Evolutionary conservation across 1,140 invertebrate genomes (phyloP).

Genomic region (Melipona quadrifasciata): DNA sequence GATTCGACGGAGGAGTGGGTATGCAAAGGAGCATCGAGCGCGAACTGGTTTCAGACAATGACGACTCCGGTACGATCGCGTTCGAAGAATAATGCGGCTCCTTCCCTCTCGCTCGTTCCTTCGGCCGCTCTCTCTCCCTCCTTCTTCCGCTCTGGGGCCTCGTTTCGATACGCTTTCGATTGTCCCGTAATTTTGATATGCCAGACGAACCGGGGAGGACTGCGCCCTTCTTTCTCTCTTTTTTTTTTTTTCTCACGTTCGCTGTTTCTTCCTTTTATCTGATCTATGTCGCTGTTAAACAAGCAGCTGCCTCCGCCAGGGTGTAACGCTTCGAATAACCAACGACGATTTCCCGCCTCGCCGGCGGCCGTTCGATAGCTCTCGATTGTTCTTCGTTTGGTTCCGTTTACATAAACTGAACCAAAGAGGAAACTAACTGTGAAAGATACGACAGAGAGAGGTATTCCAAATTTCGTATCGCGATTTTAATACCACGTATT

Average conservation of each 20-base stretch:
- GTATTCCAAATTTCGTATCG: no score
- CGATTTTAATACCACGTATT: no score
- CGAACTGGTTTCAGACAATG: slow-evolving; percentile 82
- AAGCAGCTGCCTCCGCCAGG: slow-evolving; percentile 21
- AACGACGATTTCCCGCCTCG: not conserved
- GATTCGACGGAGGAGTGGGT: slow-evolving; percentile 75
- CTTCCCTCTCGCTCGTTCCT: slow-evolving; percentile 28
- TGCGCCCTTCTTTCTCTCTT: slow-evolving; percentile 22
- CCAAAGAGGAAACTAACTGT: no score
- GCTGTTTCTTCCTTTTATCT: slow-evolving; percentile 50
- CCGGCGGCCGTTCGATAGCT: not conserved
- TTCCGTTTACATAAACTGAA: no score
- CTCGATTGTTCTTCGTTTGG: not conserved
- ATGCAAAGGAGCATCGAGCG: slow-evolving; percentile 75
- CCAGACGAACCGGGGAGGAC: slow-evolving; percentile 63
- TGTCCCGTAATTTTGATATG: slow-evolving; percentile 81
- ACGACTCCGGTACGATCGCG: slow-evolving; percentile 65
- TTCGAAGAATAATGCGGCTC: slow-evolving; percentile 64
- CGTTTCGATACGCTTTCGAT: slow-evolving; percentile 78
- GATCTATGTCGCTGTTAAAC: slow-evolving; percentile 20
- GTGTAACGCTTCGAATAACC: not conserved
- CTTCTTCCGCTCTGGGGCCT: slow-evolving; percentile 18
- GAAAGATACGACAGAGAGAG: no score
- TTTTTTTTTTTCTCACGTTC: slow-evolving; percentile 72
- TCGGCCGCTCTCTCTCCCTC: not conserved